A percentile compares a stretch with the other conserved stretches of the same genome.
Evolutionary conservation across 2,113 vertebrate species (phyloP).

Genomic region (Zosterops hypoxanthus): DNA sequence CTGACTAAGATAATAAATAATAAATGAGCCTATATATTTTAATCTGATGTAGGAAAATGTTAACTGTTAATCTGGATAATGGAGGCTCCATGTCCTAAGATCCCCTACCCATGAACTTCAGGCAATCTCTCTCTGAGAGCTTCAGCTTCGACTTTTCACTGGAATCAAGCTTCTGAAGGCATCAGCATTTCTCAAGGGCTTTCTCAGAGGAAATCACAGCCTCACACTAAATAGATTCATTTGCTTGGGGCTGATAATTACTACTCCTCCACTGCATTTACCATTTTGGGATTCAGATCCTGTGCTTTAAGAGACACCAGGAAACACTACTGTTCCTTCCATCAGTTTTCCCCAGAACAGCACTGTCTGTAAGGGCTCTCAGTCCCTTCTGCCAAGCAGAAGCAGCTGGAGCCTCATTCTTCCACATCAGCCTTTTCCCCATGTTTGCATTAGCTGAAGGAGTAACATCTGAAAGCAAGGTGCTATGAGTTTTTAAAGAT

Average conservation of each 20-base stretch:
- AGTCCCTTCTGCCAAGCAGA: background rate
- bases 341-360: background rate
- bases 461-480: background rate
- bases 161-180: conserved; percentile 22
- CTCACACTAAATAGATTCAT: conserved; percentile 10
- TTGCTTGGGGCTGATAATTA: background rate
- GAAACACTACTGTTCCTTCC: background rate
- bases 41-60: conserved; percentile 57
- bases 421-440: background rate
- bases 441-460: background rate
- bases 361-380: background rate
- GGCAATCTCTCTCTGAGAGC: background rate
- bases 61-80: conserved; percentile 66
- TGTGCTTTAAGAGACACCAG: background rate
- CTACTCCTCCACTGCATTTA: background rate
- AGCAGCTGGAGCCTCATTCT: background rate
- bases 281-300: background rate
- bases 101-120: background rate
- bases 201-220: conserved; percentile 23
- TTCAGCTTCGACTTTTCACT: background rate
- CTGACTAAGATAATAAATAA: conserved; percentile 64
- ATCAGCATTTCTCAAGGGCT: conserved; percentile 43
- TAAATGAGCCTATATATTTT: conserved; percentile 66
- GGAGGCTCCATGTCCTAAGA: background rate
- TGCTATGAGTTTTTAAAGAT: background rate